Percentiles rank a stretch among this genome's conserved stretches.
These are phyloP conservation scores for Rotaria macrura DNA, from an alignment of 2,888 invertebrate genomes.

Conservation along the genomic window DNA sequence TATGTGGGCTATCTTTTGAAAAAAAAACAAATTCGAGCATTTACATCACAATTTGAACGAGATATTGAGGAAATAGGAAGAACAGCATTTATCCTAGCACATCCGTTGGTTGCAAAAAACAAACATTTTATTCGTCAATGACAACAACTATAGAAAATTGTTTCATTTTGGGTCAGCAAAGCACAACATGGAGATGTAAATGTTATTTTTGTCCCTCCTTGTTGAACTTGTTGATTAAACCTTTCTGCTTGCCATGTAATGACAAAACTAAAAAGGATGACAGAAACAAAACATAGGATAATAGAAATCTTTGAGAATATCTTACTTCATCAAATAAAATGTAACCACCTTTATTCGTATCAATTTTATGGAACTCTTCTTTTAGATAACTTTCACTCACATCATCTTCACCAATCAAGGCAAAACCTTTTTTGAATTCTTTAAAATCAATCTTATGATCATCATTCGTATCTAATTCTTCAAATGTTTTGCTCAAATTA, in stretches of 20 bases:
- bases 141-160: not conserved
- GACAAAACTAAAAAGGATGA: not conserved
- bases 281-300: not conserved
- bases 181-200: not conserved
- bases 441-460: not conserved
- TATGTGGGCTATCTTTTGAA: too few species aligned
- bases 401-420: not conserved
- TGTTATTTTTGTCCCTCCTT: not conserved
- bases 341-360: not conserved
- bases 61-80: too few species aligned
- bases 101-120: too few species aligned
- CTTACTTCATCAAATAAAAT: conserved; percentile 18
- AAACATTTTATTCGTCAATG: not conserved
- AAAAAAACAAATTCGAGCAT: too few species aligned
- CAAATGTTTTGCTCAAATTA: not conserved
- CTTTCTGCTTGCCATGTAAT: not conserved
- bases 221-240: not conserved
- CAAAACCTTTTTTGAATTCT: not conserved
- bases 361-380: not conserved
- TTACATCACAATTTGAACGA: too few species aligned
- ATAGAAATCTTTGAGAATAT: not conserved
- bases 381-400: not conserved
- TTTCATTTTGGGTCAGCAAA: not conserved
- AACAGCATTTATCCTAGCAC: too few species aligned
- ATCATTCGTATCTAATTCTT: not conserved